Percentiles rank a stretch among this genome's conserved stretches.
Conservation (phyloP, 2,113 vertebrate species). For the Chrysochloris asiatica region DNA sequence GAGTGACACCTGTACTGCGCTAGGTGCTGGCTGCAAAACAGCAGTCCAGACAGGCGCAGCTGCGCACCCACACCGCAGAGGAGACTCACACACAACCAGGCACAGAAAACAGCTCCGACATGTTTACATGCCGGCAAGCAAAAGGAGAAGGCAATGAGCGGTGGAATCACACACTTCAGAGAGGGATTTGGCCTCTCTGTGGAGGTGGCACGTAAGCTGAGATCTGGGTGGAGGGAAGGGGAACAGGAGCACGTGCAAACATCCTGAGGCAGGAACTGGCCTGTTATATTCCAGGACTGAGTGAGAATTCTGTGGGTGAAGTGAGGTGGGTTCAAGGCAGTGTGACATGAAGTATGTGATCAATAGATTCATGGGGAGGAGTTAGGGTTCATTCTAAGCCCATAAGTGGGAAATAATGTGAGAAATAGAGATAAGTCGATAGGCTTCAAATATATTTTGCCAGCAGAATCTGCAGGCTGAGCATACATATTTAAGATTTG, state of each 20-base stretch:
- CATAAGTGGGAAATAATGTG: no score
- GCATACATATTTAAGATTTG: neutral
- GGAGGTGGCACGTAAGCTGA: neutral
- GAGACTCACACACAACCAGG: no score
- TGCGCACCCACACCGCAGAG: neutral
- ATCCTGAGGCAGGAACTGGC: neutral
- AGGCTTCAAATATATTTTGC: neutral
- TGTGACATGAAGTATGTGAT: neutral
- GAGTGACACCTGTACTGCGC: neutral
- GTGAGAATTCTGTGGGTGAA: rapidly evolving
- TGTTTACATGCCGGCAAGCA: neutral
- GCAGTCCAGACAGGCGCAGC: neutral
- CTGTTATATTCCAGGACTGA: no score
- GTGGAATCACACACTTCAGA: neutral
- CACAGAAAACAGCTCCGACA: neutral
- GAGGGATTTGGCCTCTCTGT: neutral
- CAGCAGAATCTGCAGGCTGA: neutral
- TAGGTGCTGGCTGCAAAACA: neutral
- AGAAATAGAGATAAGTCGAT: neutral
- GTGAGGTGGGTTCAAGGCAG: neutral
- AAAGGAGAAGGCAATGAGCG: neutral
- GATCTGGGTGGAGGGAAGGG: neutral
- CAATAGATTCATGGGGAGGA: neutral
- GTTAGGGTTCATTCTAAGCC: neutral
- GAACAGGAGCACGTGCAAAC: neutral